Base-by-base conservation (phyloP, 2,888 invertebrate species). In the Apomyelois bistriatella region DNA sequence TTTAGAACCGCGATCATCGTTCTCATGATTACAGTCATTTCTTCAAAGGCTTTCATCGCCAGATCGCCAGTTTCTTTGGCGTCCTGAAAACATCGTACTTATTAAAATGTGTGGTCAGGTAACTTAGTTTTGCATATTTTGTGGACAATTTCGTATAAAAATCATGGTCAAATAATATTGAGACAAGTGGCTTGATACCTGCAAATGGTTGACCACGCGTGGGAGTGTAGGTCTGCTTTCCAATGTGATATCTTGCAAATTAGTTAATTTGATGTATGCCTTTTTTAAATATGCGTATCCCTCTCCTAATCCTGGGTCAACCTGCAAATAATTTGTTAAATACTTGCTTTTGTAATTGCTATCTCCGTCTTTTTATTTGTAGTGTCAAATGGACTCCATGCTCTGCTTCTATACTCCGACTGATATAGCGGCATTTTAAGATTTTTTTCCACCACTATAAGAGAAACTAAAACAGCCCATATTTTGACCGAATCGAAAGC, bases 231-330 rank as follows among this genome's bases (percentile, higher is more conserved):
- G 61, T 74, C 91, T 88, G 65, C 93, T 93, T 56, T 93, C 92
- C 3, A 96, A 69, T 53, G 88, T 88, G 0, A 94, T 91, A 48
- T 91, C 80, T 10, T 91, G 86, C 58, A 93, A 83, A 62, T 93
- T 92, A 12, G 84, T 76, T 3, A 95, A 78, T 47, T 91, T 82
- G 0, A 75, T 67, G 54, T 92, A 85, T 0, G 93, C 85, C 28
- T 79, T 74, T 72, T 93, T 91, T 37, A 96, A 76, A 53, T 92
- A 85, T 0, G 79, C 70, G 66, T 94, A 95, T 1, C 92, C 93
- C 68, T 93, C 90, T 1, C 94, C 95, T 53, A 96, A 91, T n/a
- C 93, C 93, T 0, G 88, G 74, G 58, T 93, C 92, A 7, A 95
- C 79, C 71, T 92, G 60, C 64, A 63, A 53, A 41, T 37, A 30